These are phyloP conservation scores for Tenthredo scrophulariae DNA, from an alignment of 2,888 invertebrate species.

Conservation along the genomic window DNA sequence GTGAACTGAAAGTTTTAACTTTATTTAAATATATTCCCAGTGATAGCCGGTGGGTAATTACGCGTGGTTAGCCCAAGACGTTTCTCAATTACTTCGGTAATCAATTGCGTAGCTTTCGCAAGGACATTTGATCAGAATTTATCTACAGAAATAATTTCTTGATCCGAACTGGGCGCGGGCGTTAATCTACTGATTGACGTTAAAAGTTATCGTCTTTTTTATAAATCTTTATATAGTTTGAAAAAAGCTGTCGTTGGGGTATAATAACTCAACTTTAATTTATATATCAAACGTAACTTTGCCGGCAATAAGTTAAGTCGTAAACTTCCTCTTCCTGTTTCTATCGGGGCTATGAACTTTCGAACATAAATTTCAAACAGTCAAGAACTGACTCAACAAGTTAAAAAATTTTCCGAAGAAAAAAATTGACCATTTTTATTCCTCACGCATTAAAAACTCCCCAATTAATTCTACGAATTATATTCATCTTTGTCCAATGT, in stretches of 20 bases:
- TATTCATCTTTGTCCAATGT: background rate
- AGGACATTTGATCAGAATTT: background rate
- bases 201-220: background rate
- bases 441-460: background rate
- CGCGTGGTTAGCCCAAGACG: background rate
- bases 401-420: background rate
- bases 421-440: conserved; percentile 3
- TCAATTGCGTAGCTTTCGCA: background rate
- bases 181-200: background rate
- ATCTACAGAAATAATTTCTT: background rate
- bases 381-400: conserved; percentile 35
- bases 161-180: background rate
- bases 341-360: conserved; percentile 1
- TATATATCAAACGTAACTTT: conserved; percentile 3
- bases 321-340: conserved; percentile 26
- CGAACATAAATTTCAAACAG: conserved; percentile 21
- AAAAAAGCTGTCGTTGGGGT: background rate
- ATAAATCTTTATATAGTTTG: background rate
- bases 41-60: conserved; percentile 16
- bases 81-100: conserved; percentile 25
- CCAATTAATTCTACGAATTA: background rate
- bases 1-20: background rate
- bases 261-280: conserved; percentile 1
- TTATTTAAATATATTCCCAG: background rate
- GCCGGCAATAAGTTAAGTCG: background rate